A percentile compares a stretch with the other conserved stretches of the same genome.
These are phyloP conservation scores for Jacana jacana DNA, from an alignment of 2,113 vertebrate species.

Conservation along the genomic window DNA sequence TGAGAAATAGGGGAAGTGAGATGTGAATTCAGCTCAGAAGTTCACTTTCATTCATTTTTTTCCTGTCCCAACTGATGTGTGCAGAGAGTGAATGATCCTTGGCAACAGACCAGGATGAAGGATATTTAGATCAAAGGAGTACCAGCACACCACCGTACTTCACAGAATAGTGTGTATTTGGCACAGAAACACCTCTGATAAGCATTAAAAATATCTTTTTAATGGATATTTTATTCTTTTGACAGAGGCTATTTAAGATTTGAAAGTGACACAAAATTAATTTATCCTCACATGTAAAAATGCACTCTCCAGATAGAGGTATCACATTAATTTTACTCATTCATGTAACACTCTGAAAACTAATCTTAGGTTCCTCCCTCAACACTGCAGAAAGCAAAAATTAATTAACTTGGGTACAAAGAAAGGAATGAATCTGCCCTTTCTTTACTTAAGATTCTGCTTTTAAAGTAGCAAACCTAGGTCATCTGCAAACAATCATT, in stretches of 20 bases:
- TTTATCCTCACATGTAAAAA: slow-evolving; percentile 49
- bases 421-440: slow-evolving; percentile 26
- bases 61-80: background rate
- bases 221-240: slow-evolving; percentile 60
- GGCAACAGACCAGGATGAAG: slow-evolving; percentile 57
- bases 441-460: background rate
- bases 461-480: background rate
- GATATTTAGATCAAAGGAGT: slow-evolving; percentile 64
- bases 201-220: slow-evolving; percentile 65
- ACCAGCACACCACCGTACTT: slow-evolving; percentile 35
- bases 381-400: slow-evolving; percentile 24
- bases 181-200: slow-evolving; percentile 53
- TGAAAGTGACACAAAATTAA: slow-evolving; percentile 60
- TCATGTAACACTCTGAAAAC: slow-evolving; percentile 42
- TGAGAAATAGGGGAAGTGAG: background rate
- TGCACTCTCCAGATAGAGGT: slow-evolving; percentile 14
- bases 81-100: slow-evolving; percentile 42
- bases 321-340: slow-evolving; percentile 46
- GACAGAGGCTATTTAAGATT: slow-evolving; percentile 49
- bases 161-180: slow-evolving; percentile 49
- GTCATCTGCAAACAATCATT: background rate
- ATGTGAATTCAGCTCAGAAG: slow-evolving; percentile 1
- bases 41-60: slow-evolving; percentile 35
- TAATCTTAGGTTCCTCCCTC: slow-evolving; percentile 50
- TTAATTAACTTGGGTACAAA: slow-evolving; percentile 10